Evolutionary conservation across 1,140 invertebrate genomes (phyloP).

Genomic region (Leptinotarsa lineolata): DNA sequence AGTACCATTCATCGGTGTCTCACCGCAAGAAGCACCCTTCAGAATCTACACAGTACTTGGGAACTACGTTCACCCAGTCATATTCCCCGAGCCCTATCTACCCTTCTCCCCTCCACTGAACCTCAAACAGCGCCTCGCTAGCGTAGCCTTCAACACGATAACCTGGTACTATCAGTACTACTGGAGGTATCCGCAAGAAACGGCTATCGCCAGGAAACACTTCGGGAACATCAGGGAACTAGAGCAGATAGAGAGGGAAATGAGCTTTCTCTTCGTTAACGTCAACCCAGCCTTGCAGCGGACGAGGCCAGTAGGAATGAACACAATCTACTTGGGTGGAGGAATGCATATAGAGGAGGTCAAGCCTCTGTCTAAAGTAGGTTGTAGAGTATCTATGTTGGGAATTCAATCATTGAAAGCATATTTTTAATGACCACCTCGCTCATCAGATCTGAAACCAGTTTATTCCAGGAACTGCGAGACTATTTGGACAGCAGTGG

Average conservation of each 20-base stretch:
- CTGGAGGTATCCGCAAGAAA: neutral
- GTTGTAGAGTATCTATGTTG: neutral
- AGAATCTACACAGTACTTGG: constrained; percentile 21
- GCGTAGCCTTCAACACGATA: neutral
- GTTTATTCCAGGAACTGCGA: constrained; percentile 58
- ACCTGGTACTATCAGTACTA: neutral
- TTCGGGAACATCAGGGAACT: constrained; percentile 21
- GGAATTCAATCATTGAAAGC: too few relatives aligned
- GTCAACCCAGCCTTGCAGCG: constrained; percentile 29
- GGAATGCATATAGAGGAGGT: constrained; percentile 14
- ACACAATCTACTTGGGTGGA: constrained; percentile 24
- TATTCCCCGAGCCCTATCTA: constrained; percentile 16
- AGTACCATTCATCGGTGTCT: constrained; percentile 17
- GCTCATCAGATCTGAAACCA: too few relatives aligned
- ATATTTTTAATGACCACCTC: too few relatives aligned
- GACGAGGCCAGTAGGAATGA: constrained; percentile 10
- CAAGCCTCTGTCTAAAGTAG: constrained; percentile 25
- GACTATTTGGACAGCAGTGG: constrained; percentile 61
- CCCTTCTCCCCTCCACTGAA: neutral
- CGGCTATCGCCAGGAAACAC: constrained; percentile 14
- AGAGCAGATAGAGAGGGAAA: constrained; percentile 4
- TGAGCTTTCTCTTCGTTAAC: constrained; percentile 28
- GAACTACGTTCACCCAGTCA: constrained; percentile 26
- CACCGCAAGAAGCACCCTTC: neutral
- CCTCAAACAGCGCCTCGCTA: constrained; percentile 13